Conservation (phyloP, 2,888 invertebrate genomes). For the Nemotelus nigrinus region DNA sequence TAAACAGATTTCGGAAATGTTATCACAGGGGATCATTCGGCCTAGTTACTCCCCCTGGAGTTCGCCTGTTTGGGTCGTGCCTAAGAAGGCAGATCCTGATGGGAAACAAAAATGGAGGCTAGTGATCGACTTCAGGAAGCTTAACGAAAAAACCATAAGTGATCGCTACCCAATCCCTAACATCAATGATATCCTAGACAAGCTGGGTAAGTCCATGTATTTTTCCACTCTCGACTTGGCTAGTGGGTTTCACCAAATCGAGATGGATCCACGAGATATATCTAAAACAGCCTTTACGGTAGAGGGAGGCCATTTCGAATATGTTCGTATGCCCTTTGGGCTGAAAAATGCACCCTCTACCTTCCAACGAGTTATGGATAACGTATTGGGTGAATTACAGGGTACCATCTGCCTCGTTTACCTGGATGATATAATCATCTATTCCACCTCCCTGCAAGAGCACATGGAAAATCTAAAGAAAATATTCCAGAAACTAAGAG, state of each 20-base stretch:
- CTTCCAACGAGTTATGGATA: slow-evolving; percentile 46
- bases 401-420: slow-evolving; percentile 55
- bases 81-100: slow-evolving; percentile 48
- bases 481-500: not conserved
- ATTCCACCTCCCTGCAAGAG: not conserved
- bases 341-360: slow-evolving; percentile 48
- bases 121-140: slow-evolving; percentile 53
- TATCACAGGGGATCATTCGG: slow-evolving; percentile 51
- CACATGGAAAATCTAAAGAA: slow-evolving; percentile 12
- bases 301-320: slow-evolving; percentile 44
- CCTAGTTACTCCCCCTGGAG: slow-evolving; percentile 51
- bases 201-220: slow-evolving; percentile 52
- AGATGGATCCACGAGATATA: slow-evolving; percentile 53
- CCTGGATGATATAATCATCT: slow-evolving; percentile 54
- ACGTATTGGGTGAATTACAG: slow-evolving; percentile 43
- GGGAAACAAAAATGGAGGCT: slow-evolving; percentile 51
- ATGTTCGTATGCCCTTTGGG: slow-evolving; percentile 46
- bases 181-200: slow-evolving; percentile 57
- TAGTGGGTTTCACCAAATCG: slow-evolving; percentile 55
- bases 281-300: slow-evolving; percentile 55
- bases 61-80: slow-evolving; percentile 54
- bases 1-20: slow-evolving; percentile 46
- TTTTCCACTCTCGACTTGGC: no score
- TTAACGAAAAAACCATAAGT: slow-evolving; percentile 52
- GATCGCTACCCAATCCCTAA: slow-evolving; percentile 53